Conservation (phyloP, 2,888 invertebrate genomes). For the Drosophila subquinaria region DNA sequence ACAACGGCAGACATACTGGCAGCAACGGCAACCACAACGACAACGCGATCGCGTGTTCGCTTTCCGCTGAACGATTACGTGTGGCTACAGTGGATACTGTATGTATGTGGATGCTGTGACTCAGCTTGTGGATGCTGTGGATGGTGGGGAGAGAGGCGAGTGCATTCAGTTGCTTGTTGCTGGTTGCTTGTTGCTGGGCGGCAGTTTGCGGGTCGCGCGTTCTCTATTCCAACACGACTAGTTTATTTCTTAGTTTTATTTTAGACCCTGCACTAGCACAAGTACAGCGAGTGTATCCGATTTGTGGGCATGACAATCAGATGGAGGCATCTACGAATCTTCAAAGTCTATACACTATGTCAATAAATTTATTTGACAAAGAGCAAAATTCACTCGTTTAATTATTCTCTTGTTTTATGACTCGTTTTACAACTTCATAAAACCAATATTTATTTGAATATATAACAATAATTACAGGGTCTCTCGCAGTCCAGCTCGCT, state of each 20-base stretch:
- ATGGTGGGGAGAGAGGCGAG: background rate
- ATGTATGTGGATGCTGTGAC: conserved; percentile 9
- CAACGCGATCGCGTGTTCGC: conserved; percentile 70
- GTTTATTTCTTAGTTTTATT: conserved; percentile 45
- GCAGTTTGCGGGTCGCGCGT: conserved; percentile 48
- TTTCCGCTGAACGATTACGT: conserved; percentile 59
- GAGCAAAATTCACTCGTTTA: too few species aligned
- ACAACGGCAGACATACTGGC: conserved; percentile 79
- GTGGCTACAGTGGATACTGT: conserved; percentile 24
- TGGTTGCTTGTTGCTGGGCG: conserved; percentile 71
- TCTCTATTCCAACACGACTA: conserved; percentile 48
- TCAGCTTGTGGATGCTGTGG: background rate
- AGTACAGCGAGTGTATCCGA: background rate
- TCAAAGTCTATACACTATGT: too few species aligned
- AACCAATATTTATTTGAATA: background rate
- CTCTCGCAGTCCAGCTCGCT: background rate
- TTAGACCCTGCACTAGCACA: background rate
- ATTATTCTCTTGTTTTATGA: too few species aligned
- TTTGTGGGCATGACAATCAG: background rate
- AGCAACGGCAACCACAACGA: conserved; percentile 37
- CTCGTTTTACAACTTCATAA: too few species aligned
- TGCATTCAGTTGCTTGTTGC: background rate
- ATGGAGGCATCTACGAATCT: too few species aligned
- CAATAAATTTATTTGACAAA: too few species aligned
- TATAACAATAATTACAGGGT: background rate